Base-by-base conservation (phyloP, 2,888 invertebrate species). In the Andrena camellia region DNA sequence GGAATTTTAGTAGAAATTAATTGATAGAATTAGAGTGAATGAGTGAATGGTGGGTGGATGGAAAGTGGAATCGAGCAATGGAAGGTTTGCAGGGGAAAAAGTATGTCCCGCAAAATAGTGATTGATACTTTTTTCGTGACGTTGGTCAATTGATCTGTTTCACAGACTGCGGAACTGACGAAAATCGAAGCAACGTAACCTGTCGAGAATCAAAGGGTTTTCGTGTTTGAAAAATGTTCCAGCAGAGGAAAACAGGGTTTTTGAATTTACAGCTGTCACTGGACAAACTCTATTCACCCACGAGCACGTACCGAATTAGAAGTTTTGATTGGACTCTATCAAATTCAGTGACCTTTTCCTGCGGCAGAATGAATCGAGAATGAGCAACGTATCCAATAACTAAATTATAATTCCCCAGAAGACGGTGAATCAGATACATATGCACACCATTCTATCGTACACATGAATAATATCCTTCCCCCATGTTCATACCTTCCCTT, bases 141-240 rank as follows among this genome's bases (percentile, higher is more conserved):
- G 35, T 31, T 8, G 26, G 13, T 26, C 29, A 29, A 60, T 70
- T 48, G 59, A 70, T 64, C 26, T 59, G 42, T 48, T 20, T n/a
- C 74, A 20, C 20, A 6, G 31, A 33, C 33, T 64, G 20, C 20
- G 66, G 33, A 29, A 59, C 17, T 50, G 35, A n/a, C 50, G n/a
- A 31, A 60, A 74, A 50, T n/a, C 6, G 17, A 20, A 59, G 60
- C 26, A 60, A 70, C 60, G 31, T 20, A 17, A 17, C 5, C 35
- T 62, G 52, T 26, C 29, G 23, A 17, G 33, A 62, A 54, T 75
- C 66, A 52, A 68, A 63, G 52, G 33, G 13, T 35, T 31, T 2
- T 17, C 54, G n/a, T 1, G 35, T 35, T 50, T 17, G 54, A 48
- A 75, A 76, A 74, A 13, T 20, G 29, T 76, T 54, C 62, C 52